Evolutionary conservation across 2,113 vertebrate species (phyloP).

Genomic region (Oryzias celebensis): DNA sequence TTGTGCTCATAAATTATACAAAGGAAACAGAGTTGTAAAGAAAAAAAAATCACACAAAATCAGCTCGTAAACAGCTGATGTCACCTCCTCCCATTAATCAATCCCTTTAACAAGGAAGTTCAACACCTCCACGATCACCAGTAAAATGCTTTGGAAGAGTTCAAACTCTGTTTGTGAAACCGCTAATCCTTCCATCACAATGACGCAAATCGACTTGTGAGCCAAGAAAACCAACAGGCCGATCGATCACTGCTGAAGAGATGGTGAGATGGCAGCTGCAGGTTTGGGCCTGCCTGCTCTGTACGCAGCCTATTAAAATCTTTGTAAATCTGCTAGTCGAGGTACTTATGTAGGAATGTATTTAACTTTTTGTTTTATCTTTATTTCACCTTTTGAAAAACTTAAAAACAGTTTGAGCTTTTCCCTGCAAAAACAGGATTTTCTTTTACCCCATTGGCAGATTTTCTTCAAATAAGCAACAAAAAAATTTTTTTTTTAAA

Average conservation of each 20-base stretch:
- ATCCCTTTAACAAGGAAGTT: neutral
- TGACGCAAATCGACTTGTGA: slow-evolving; percentile 18
- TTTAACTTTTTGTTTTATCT: too few species aligned
- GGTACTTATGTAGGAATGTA: neutral
- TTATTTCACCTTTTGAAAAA: too few species aligned
- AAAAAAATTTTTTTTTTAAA: too few species aligned
- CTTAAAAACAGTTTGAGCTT: too few species aligned
- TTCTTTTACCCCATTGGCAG: too few species aligned
- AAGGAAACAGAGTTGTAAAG: too few species aligned
- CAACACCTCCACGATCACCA: neutral
- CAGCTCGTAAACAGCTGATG: too few species aligned
- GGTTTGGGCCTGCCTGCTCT: slow-evolving; percentile 60
- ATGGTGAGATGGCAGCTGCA: slow-evolving; percentile 48
- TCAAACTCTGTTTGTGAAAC: slow-evolving; percentile 11
- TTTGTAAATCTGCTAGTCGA: slow-evolving; percentile 38
- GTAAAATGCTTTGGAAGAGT: neutral
- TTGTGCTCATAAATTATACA: too few species aligned
- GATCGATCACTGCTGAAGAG: slow-evolving; percentile 40
- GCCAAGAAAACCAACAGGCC: slow-evolving; percentile 17
- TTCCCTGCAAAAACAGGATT: too few species aligned
- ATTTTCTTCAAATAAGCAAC: too few species aligned
- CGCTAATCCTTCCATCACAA: slow-evolving; percentile 16
- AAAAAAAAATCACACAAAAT: too few species aligned
- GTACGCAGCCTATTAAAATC: slow-evolving; percentile 58
- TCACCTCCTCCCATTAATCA: too few species aligned